A percentile compares a stretch with the other conserved stretches of the same genome.
phyloP scores from a whole-genome alignment of 2,888 invertebrate genomes.

The Argynnis bischoffii region DNA sequence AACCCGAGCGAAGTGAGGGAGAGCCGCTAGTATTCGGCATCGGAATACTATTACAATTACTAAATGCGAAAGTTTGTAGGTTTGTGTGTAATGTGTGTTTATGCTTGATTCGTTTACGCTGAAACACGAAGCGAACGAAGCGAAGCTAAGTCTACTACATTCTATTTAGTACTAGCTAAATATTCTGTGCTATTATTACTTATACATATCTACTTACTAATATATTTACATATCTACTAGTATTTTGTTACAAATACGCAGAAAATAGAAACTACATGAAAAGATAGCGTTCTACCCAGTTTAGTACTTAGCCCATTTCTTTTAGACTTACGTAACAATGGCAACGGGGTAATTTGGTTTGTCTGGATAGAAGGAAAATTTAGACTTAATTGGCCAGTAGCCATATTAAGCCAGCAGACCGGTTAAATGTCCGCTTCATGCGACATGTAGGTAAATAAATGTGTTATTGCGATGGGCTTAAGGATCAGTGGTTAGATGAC shows the following conservation, averaged over 20 bases:
- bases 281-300: conserved; percentile 21
- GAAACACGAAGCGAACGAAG: too few relatives aligned
- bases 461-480: too few relatives aligned
- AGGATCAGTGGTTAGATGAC: too few relatives aligned
- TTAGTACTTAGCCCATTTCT: conserved; percentile 29
- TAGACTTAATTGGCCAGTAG: conserved; percentile 27
- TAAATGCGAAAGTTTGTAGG: too few relatives aligned
- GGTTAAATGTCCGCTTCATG: conserved; percentile 3
- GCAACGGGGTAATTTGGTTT: conserved; percentile 27
- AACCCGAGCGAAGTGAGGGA: too few relatives aligned
- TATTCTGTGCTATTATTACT: background rate
- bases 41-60: too few relatives aligned
- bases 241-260: background rate
- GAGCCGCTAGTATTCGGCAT: too few relatives aligned
- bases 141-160: too few relatives aligned
- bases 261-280: background rate
- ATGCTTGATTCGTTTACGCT: too few relatives aligned
- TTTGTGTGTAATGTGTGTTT: too few relatives aligned
- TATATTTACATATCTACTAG: background rate
- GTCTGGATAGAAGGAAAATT: conserved; percentile 29
- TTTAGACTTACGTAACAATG: conserved; percentile 26
- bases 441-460: too few relatives aligned
- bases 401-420: conserved; percentile 7
- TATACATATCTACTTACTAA: background rate
- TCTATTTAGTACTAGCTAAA: too few relatives aligned